Conservation (phyloP, 2,888 invertebrate genomes). For the Esperia sulphurella region DNA sequence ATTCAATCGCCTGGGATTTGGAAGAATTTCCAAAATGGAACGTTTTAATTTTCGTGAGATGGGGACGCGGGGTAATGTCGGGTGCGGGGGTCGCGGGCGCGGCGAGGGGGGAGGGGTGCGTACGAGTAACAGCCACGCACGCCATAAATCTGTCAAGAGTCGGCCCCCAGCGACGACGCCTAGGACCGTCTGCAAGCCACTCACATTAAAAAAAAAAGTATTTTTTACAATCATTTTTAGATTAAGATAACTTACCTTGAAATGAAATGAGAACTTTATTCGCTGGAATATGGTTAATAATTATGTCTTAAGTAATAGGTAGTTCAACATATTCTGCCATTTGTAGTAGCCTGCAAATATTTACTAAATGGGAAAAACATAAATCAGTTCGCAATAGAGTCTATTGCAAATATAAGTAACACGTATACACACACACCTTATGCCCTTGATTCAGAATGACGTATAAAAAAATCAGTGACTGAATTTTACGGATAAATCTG, state of each 20-base stretch:
- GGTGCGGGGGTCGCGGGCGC: constrained; percentile 15
- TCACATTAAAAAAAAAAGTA: constrained; percentile 26
- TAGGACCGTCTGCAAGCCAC: constrained; percentile 51
- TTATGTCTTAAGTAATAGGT: too few species aligned
- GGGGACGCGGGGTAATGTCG: constrained; percentile 29
- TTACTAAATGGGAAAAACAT: too few species aligned
- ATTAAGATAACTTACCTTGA: not conserved
- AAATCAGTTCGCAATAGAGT: too few species aligned
- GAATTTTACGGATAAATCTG: too few species aligned
- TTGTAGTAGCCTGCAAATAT: too few species aligned
- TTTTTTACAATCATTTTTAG: constrained; percentile 1
- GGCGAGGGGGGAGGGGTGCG: constrained; percentile 30
- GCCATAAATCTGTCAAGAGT: constrained; percentile 69
- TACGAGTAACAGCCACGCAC: constrained; percentile 59
- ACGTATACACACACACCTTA: too few species aligned
- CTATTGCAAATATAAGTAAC: too few species aligned
- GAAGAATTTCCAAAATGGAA: constrained; percentile 53
- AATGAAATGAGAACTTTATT: too few species aligned
- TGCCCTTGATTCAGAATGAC: too few species aligned
- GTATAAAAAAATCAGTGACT: too few species aligned
- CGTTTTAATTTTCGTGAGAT: constrained; percentile 59
- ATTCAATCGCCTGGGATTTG: constrained; percentile 42
- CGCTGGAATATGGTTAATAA: too few species aligned
- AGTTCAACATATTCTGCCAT: too few species aligned
- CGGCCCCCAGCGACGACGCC: constrained; percentile 52